Conservation (phyloP, 2,888 invertebrate genomes). For the Phalera bucephala region DNA sequence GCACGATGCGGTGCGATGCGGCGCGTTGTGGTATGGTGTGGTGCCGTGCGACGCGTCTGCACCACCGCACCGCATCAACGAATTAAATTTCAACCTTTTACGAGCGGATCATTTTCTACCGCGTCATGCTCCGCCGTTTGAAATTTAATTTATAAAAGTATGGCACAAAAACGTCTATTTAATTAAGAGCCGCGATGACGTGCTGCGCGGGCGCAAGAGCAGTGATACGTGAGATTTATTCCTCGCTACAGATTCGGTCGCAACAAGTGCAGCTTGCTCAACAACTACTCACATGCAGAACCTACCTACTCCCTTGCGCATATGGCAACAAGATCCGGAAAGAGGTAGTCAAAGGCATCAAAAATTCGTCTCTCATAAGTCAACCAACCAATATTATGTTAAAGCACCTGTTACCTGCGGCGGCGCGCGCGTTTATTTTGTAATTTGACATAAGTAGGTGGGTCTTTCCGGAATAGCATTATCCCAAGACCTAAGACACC, state of each 20-base stretch:
- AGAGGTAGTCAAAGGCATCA: no score
- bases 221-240: background rate
- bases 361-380: no score
- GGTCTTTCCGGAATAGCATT: no score
- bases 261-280: no score
- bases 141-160: constrained; percentile 48
- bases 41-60: constrained; percentile 15
- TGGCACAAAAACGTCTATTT: constrained; percentile 41
- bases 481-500: no score
- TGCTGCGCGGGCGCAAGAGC: constrained; percentile 9
- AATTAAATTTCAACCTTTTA: constrained; percentile 42
- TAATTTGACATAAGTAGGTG: no score
- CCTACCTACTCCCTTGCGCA: no score
- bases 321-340: no score
- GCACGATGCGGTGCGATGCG: constrained; percentile 9
- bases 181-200: constrained; percentile 35
- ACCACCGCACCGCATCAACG: constrained; percentile 27
- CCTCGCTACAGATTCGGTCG: background rate
- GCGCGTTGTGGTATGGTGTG: constrained; percentile 9
- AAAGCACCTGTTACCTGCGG: no score
- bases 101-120: constrained; percentile 33
- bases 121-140: constrained; percentile 41
- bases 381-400: no score
- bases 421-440: no score
- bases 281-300: no score